Percentiles rank a stretch among this genome's conserved stretches.
Evolutionary conservation across 2,888 invertebrate genomes (phyloP).

Genomic region (Oxyteleia sp.): DNA sequence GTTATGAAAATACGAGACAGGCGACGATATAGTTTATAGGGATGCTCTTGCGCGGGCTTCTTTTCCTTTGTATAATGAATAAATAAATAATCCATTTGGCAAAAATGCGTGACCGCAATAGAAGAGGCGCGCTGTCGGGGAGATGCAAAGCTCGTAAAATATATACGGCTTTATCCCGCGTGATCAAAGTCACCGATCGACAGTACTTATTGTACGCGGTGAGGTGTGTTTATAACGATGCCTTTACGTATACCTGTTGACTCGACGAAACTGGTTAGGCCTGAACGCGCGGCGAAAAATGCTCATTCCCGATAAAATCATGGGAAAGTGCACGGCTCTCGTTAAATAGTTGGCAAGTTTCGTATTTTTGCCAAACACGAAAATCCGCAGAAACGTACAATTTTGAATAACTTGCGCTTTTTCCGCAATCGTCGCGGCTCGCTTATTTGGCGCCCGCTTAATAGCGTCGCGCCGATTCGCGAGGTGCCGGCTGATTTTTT

Average conservation of each 20-base stretch:
- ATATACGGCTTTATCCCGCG: constrained; percentile 67
- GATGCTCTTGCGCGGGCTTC: constrained; percentile 14
- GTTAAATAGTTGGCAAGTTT: constrained; percentile 42
- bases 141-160: constrained; percentile 64
- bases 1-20: constrained; percentile 70
- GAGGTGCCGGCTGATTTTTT: constrained; percentile 16
- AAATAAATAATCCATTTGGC: constrained; percentile 59
- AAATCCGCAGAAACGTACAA: constrained; percentile 1
- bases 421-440: neutral
- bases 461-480: constrained; percentile 7
- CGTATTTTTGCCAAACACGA: constrained; percentile 8
- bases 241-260: constrained; percentile 47
- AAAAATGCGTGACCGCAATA: constrained; percentile 46
- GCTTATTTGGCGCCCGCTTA: constrained; percentile 18
- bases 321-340: constrained; percentile 35
- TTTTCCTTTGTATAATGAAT: constrained; percentile 58
- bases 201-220: constrained; percentile 60
- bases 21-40: constrained; percentile 56
- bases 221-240: constrained; percentile 68
- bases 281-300: constrained; percentile 49
- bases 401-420: constrained; percentile 24
- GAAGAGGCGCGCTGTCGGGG: constrained; percentile 34
- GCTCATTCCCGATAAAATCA: constrained; percentile 48
- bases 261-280: constrained; percentile 62
- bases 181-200: constrained; percentile 70